Evolutionary conservation across 1,140 invertebrate genomes (phyloP), one percentile per base, ranked within the genome.

Genomic region (Galleria mellonella): DNA sequence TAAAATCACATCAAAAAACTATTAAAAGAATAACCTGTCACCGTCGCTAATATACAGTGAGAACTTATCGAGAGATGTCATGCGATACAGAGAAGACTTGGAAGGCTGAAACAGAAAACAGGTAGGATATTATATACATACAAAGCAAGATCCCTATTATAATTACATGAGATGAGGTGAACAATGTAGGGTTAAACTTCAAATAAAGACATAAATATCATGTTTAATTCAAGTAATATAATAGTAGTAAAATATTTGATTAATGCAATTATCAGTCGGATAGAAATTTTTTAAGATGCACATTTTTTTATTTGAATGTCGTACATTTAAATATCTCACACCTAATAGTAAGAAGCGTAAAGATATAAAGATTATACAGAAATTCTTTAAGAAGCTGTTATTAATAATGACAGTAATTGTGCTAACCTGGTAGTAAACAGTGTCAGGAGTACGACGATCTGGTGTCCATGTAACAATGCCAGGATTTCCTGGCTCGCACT

Each of bases 401-500:
- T 50, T 40, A 39, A 55, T 29, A 43, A 12, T 51, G 29, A 36
- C 51, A 50, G 51, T 33, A 32, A 32, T 4, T 31, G 37, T 36
- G 10, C 48, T 47, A 51, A 95, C 94, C 88, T 97, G 96, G 84
- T 97, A 98, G 76, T 97, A 98, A 23, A 98, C 94, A 12, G 93
- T 94, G 72, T 97, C 93, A 0, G 96, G 96, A 1, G 96, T 97
- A 50, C 94, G 90, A 37, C 89, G 83, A 77, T 97, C 94, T 0
- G 96, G 96, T 1, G 91, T 96, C 94, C 96, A 98, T 51, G 91
- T 90, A 11, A 98, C 90, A 4, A 96, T 86, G 1, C 94, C 96
- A 0, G 96, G 94, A 55, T 94, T 91, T 1, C 96, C 96, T 27
- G 88, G 87, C 56, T 96, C 94, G 69, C 96, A 98, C 33, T 92